These are phyloP conservation scores for Lithophane leautieri DNA, from an alignment of 2,888 invertebrate species.

Conservation along the genomic window DNA sequence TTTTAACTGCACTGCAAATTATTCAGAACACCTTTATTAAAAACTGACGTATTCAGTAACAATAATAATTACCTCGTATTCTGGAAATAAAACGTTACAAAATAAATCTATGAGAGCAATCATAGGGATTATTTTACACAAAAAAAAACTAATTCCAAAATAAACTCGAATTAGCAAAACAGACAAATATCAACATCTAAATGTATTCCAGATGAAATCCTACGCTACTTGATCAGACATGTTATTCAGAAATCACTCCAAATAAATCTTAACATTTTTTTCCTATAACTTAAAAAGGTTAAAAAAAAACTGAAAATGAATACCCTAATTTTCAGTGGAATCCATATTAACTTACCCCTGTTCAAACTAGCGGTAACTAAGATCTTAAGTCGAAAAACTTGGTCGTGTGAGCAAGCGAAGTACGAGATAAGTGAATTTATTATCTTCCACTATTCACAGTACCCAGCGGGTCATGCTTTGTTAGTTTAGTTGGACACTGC, in stretches of 20 bases:
- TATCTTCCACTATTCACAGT: conserved; percentile 71
- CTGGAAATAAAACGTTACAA: background rate
- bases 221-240: background rate
- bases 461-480: conserved; percentile 60
- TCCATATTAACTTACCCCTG: conserved; percentile 66
- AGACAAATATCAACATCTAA: too few species aligned
- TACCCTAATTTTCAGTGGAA: background rate
- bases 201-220: background rate
- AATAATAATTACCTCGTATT: background rate
- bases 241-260: background rate
- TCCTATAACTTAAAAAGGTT: background rate
- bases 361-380: conserved; percentile 75
- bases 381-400: conserved; percentile 84
- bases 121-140: background rate
- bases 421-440: conserved; percentile 81
- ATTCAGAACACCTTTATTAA: too few species aligned
- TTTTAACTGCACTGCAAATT: background rate
- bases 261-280: too few species aligned
- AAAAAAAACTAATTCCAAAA: background rate
- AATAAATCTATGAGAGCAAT: background rate
- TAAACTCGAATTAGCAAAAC: background rate
- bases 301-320: too few species aligned
- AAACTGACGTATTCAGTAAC: background rate
- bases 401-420: conserved; percentile 65
- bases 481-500: conserved; percentile 65